Conservation (phyloP, 2,797 vertebrate genomes). For the Podarcis siculus region DNA sequence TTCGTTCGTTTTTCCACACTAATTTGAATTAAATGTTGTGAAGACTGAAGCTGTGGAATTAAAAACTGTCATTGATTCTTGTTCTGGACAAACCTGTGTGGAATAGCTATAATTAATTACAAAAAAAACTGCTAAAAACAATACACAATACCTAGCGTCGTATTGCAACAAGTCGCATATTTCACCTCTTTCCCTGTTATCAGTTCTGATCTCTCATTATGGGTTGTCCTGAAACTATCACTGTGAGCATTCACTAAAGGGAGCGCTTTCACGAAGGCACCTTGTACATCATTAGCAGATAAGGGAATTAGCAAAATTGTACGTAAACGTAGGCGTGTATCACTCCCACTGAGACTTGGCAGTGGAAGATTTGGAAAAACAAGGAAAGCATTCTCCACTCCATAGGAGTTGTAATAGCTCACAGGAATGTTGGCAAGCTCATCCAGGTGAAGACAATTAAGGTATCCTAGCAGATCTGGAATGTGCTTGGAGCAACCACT, state of each 20-base stretch:
- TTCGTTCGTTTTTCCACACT: not conserved
- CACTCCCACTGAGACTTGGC: slow-evolving; percentile 33
- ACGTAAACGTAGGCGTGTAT: slow-evolving; percentile 16
- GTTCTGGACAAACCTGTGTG: slow-evolving; percentile 22
- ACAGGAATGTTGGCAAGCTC: slow-evolving; percentile 63
- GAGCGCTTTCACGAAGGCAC: slow-evolving; percentile 48
- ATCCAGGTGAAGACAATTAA: slow-evolving; percentile 66
- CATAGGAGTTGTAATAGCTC: slow-evolving; percentile 47
- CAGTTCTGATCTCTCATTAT: slow-evolving; percentile 22
- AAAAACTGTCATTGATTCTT: slow-evolving; percentile 47
- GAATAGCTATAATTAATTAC: slow-evolving; percentile 52
- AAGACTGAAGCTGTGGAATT: not conserved
- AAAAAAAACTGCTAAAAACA: slow-evolving; percentile 37
- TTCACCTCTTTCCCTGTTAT: slow-evolving; percentile 28
- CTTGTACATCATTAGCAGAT: slow-evolving; percentile 35
- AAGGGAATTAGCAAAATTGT: slow-evolving; percentile 38
- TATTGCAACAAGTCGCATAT: slow-evolving; percentile 36
- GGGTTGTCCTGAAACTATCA: not conserved
- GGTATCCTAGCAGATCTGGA: slow-evolving; percentile 65
- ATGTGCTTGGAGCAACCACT: slow-evolving; percentile 63
- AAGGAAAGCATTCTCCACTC: slow-evolving; percentile 29
- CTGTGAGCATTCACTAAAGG: slow-evolving; percentile 19
- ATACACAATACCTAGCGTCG: slow-evolving; percentile 49
- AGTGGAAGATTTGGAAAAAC: accelerated
- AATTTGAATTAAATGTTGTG: not conserved